A percentile compares a stretch with the other conserved stretches of the same genome.
These are phyloP conservation scores for Biston stratarius DNA, from an alignment of 2,888 invertebrate genomes.

Conservation along the genomic window DNA sequence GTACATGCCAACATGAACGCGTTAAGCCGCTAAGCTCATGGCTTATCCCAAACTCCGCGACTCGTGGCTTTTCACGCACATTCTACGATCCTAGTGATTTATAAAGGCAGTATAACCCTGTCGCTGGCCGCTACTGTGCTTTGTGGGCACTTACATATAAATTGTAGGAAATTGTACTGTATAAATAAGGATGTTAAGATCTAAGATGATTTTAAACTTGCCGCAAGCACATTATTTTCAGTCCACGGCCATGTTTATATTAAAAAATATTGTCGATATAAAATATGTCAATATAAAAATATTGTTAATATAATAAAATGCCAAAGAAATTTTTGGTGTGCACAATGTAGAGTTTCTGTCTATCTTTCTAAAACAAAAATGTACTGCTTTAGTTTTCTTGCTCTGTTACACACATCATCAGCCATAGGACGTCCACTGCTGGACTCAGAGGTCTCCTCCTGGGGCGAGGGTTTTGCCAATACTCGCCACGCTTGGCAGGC, in stretches of 20 bases:
- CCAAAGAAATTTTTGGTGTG: too few relatives aligned
- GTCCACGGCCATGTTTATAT: not conserved
- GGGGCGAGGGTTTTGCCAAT: too few relatives aligned
- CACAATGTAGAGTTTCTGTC: too few relatives aligned
- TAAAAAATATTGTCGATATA: not conserved
- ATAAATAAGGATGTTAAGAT: conserved; percentile 7
- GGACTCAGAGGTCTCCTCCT: too few relatives aligned
- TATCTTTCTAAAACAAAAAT: too few relatives aligned
- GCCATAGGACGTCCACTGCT: too few relatives aligned
- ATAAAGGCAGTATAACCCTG: conserved; percentile 69
- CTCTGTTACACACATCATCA: too few relatives aligned
- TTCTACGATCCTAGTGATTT: conserved; percentile 84
- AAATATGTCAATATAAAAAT: too few relatives aligned
- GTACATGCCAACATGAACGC: not conserved
- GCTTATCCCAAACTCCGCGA: conserved; percentile 43
- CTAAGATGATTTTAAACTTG: not conserved
- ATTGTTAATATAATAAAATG: too few relatives aligned
- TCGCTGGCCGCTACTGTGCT: conserved; percentile 32
- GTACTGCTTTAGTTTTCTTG: too few relatives aligned
- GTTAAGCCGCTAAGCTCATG: conserved; percentile 34
- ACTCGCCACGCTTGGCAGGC: too few relatives aligned
- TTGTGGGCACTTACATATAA: conserved; percentile 6
- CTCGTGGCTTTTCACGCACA: conserved; percentile 80
- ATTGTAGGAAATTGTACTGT: conserved; percentile 9
- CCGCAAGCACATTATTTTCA: not conserved